Conservation (phyloP, 1,140 invertebrate species). For the Drosophila pectinifera region DNA sequence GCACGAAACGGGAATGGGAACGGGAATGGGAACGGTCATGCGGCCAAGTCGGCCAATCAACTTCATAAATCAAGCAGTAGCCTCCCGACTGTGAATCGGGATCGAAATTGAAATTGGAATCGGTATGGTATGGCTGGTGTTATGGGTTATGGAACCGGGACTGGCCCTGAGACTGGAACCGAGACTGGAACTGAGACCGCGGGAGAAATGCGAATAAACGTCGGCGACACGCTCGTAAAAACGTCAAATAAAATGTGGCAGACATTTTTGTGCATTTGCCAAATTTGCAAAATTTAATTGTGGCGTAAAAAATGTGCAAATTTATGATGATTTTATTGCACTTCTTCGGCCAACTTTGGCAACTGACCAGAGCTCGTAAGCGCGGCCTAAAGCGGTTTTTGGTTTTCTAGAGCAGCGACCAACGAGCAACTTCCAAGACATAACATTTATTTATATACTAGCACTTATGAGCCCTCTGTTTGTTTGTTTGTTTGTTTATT, state of each 20-base stretch:
- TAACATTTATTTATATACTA: conserved; percentile 41
- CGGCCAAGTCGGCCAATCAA: conserved; percentile 65
- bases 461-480: conserved; percentile 11
- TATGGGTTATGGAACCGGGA: conserved; percentile 7
- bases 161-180: too few species aligned
- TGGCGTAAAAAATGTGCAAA: conserved; percentile 68
- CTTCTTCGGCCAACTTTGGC: conserved; percentile 59
- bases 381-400: conserved; percentile 40
- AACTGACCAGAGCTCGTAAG: conserved; percentile 48
- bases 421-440: conserved; percentile 26
- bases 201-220: conserved; percentile 48
- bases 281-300: conserved; percentile 82
- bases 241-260: conserved; percentile 79
- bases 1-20: conserved; percentile 31
- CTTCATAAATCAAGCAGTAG: conserved; percentile 67
- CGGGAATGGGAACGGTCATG: conserved; percentile 5
- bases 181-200: neutral
- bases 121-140: conserved; percentile 13
- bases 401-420: conserved; percentile 25
- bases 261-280: conserved; percentile 80
- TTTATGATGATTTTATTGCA: conserved; percentile 80
- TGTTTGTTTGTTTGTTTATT: conserved; percentile 20
- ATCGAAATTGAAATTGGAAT: conserved; percentile 44
- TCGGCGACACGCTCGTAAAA: conserved; percentile 69
- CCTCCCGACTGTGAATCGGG: conserved; percentile 32